A percentile compares a stretch with the other conserved stretches of the same genome.
Conservation (phyloP, 2,888 invertebrate species). For the Platycnemis pennipes region DNA sequence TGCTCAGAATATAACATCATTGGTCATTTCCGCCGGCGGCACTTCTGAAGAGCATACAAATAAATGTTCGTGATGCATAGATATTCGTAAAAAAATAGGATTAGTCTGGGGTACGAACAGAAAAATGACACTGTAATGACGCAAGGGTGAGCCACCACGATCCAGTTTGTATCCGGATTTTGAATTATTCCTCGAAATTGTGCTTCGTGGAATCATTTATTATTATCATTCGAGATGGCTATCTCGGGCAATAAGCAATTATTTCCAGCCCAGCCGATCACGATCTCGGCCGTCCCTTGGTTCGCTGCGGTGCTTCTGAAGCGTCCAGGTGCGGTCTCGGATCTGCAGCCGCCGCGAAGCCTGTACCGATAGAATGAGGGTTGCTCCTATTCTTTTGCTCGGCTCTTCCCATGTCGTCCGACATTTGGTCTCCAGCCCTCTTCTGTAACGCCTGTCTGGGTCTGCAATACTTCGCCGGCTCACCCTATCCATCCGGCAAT, state of each 20-base stretch:
- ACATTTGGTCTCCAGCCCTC: not conserved
- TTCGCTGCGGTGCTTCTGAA: not conserved
- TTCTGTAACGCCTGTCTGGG: not conserved
- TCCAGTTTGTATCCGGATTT: not conserved
- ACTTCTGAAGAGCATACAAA: too few relatives aligned
- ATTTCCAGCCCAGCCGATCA: constrained; percentile 18
- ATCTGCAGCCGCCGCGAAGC: not conserved
- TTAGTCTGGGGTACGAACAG: too few relatives aligned
- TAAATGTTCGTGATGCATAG: too few relatives aligned
- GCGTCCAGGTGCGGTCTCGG: constrained; percentile 8
- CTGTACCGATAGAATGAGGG: not conserved
- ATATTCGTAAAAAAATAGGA: too few relatives aligned
- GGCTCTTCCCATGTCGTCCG: not conserved
- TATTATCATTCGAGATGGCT: not conserved
- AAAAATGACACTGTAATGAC: not conserved
- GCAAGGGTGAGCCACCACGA: not conserved
- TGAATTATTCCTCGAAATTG: constrained; percentile 29
- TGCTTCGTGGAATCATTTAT: constrained; percentile 22
- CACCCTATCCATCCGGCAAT: not conserved
- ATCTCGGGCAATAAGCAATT: constrained; percentile 20
- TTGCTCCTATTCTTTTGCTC: not conserved
- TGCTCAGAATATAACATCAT: too few relatives aligned
- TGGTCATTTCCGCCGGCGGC: too few relatives aligned
- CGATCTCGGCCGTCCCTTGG: constrained; percentile 10
- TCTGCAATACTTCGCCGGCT: not conserved